Base-by-base conservation (phyloP, 2,797 vertebrate species). In the Nyctibius grandis region DNA sequence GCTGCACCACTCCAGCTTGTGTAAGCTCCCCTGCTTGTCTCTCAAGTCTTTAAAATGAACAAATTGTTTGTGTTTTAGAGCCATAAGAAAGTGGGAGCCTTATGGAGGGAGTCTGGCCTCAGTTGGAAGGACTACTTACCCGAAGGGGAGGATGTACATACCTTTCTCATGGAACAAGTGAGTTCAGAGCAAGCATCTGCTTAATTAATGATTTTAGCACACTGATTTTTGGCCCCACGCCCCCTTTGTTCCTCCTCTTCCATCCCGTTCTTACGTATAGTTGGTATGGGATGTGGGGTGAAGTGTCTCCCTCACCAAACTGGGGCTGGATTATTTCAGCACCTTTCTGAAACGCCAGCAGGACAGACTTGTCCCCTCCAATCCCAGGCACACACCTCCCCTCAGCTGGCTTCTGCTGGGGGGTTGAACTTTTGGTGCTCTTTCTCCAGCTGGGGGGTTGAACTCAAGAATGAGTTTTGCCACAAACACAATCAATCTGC, bases 31-130 rank as follows among this genome's bases (percentile, higher is more conserved):
- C 6, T 1, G 21, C 5, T 42, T 38, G 44, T 12, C 33, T 45
- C 20, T 33, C 42, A 42, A 7, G 53, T 18, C 77, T 48, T 78
- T 72, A 87, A 93, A 79, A 70, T 50, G 57, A 50, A 26, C 34
- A 11, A 70, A 83, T 22, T 48, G 6, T 68, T 89, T 98, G 88
- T 97, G 34, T 98, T 97, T 93, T 97, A 99, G 99, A 99, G 99
- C 99, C 99, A 99, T 99, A 99, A 99, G 98, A 99, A 98, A 98
- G 99, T 99, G 91, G 99, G 98, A 93, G 98, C 98, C 96, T 97
- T 99, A 82, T 99, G 99, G 99, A 99, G 98, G 95, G 99, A 99
- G 87, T 98, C 99, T 92, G 98, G 98, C 93, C 98, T 99, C 95
- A 98, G 97, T 94, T 99, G 99, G 99, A 98, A 97, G 48, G 98